Evolutionary conservation across 2,797 vertebrate species (phyloP).

Genomic region (Scolopax rusticola): DNA sequence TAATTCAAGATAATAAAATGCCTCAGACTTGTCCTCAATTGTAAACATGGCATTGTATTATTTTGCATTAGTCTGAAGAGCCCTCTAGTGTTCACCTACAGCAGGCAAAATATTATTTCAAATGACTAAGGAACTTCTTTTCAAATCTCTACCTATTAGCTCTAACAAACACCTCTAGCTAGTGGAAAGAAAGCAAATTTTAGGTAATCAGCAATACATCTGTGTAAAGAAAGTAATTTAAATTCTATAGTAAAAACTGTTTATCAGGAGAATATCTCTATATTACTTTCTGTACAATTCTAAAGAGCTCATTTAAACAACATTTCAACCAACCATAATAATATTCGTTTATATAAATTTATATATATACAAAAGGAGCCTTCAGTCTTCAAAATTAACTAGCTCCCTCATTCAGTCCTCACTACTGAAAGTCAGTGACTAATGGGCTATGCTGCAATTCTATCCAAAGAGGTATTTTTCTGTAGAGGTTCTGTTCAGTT

Average conservation of each 20-base stretch:
- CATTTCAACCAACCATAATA: neutral
- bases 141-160: neutral
- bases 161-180: neutral
- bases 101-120: neutral
- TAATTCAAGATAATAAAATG: neutral
- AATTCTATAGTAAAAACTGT: neutral
- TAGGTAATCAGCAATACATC: neutral
- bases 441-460: neutral
- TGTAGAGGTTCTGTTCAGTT: neutral
- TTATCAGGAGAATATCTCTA: neutral
- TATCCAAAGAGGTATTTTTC: neutral
- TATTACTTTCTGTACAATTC: neutral
- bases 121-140: neutral
- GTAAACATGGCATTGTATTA: neutral
- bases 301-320: neutral
- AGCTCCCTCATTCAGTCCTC: neutral
- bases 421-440: neutral
- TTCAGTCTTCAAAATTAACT: neutral
- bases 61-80: conserved; percentile 57
- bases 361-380: neutral
- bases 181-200: neutral
- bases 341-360: neutral
- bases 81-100: conserved; percentile 71
- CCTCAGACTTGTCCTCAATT: neutral
- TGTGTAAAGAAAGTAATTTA: neutral